phyloP scores from a whole-genome alignment of 2,888 invertebrate genomes.

The Meloe dianella region DNA sequence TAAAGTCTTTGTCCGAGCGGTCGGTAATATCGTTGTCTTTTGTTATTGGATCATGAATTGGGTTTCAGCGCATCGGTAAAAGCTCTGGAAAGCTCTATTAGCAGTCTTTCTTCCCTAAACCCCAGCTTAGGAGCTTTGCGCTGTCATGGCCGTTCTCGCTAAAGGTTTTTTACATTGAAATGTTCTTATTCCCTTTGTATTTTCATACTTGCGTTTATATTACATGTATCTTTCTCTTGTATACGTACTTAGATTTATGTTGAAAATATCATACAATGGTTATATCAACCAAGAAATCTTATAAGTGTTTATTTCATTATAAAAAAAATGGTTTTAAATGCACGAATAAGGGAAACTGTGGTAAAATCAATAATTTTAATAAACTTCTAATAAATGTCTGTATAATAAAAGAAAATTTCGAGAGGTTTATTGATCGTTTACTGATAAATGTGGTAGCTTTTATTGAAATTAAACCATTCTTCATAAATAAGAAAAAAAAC shows the following conservation, averaged over 20 bases:
- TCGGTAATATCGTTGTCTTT: constrained; percentile 63
- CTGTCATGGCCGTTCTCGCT: constrained; percentile 57
- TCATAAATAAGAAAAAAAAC: neutral
- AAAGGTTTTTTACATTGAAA: constrained; percentile 60
- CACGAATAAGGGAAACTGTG: neutral
- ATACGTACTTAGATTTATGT: neutral
- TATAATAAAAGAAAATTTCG: neutral
- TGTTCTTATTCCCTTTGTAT: constrained; percentile 60
- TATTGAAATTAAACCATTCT: constrained; percentile 25
- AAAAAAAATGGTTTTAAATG: neutral
- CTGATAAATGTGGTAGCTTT: constrained; percentile 15
- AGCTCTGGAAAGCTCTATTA: constrained; percentile 62
- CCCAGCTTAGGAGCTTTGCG: constrained; percentile 59
- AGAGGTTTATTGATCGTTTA: constrained; percentile 4
- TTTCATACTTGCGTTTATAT: constrained; percentile 40
- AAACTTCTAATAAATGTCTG: neutral
- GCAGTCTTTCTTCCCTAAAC: constrained; percentile 61
- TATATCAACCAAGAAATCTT: neutral
- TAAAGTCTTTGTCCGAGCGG: constrained; percentile 59
- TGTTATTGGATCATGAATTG: constrained; percentile 63
- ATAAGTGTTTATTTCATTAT: neutral
- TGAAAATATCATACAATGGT: neutral
- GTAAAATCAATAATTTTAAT: neutral
- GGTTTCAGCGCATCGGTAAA: constrained; percentile 60
- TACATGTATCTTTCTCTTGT: constrained; percentile 19